Base-by-base conservation (phyloP, 1,140 invertebrate genomes). In the Limonius californicus region DNA sequence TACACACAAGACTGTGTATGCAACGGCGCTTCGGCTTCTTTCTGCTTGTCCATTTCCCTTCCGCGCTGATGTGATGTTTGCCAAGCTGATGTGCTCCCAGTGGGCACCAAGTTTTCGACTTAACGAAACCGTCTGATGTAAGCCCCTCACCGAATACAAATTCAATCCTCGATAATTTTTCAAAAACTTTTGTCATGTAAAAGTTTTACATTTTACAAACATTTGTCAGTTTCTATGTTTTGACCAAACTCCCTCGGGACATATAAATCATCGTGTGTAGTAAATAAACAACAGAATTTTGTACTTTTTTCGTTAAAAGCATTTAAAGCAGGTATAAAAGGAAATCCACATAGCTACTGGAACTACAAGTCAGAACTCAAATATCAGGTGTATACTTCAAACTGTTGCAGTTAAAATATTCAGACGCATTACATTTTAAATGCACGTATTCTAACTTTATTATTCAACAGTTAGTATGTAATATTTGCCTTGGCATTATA, bases 151-250 rank as follows among this genome's bases (percentile, higher is more conserved):
- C 43, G 61, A 42, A 47, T 30, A 50, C 65, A 72, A 72, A 72
- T 72, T 72, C 70, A 72, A 72, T 73, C 70, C 63, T 61, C 69
- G 60, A 70, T 70, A 73, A 73, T 73, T 72, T 72, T 73, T 71
- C 66, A 73, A 65, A 72, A 72, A 71, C 70, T 69, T 73, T 73
- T 70, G 66, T 72, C 63, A 65, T 65, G 58, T 63, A 64, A 65
- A 70, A 69, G 60, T 72, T 71, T 69, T 67, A 64, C 63, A 70
- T 67, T 72, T 71, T 70, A 62, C 63, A 62, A 60, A 66, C 67
- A 71, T 72, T 72, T 72, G 71, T 72, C 71, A 72, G 53, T 72
- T 70, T 67, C 66, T 65, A 56, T 69, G 69, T 72, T 72, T 72
- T 72, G 71, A 72, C 68, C 68, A 61, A 54, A 61, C 16, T 39